phyloP scores from a whole-genome alignment of 2,797 vertebrate genomes.

The Xenentodon cancila region DNA sequence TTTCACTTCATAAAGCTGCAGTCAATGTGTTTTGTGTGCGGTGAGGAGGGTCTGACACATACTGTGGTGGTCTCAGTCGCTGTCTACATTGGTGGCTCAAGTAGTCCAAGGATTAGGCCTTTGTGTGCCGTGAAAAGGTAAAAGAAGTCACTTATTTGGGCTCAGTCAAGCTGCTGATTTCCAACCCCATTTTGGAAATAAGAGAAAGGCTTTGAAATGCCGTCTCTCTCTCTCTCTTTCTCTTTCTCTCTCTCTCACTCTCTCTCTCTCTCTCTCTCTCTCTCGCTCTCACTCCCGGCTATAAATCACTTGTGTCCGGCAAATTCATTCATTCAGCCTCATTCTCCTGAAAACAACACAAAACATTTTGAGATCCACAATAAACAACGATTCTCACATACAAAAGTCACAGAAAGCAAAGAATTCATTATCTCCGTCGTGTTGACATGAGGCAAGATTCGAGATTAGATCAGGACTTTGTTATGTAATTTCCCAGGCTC shows the following conservation, averaged over 20 bases:
- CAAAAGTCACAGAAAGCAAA: slow-evolving; percentile 50
- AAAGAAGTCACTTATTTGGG: slow-evolving; percentile 99
- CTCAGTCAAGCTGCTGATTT: slow-evolving; percentile 97
- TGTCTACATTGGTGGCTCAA: slow-evolving; percentile 95
- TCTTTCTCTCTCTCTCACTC: slow-evolving; percentile 14
- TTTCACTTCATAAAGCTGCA: slow-evolving; percentile 99
- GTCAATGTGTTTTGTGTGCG: slow-evolving; percentile 95
- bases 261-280: slow-evolving; percentile 68
- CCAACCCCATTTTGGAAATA: slow-evolving; percentile 83
- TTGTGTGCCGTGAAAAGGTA: slow-evolving; percentile 95
- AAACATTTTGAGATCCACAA: slow-evolving; percentile 50
- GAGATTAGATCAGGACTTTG: slow-evolving; percentile 58
- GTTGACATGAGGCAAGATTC: slow-evolving; percentile 49
- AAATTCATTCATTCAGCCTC: slow-evolving; percentile 74
- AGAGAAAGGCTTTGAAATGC: slow-evolving; percentile 90
- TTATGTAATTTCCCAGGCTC: slow-evolving; percentile 67
- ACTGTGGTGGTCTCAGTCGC: slow-evolving; percentile 92
- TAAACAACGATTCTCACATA: slow-evolving; percentile 51
- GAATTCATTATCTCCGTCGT: slow-evolving; percentile 50
- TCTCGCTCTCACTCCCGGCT: slow-evolving; percentile 69
- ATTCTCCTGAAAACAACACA: slow-evolving; percentile 63
- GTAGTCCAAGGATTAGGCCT: slow-evolving; percentile 94
- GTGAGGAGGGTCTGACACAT: slow-evolving; percentile 89
- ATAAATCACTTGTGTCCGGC: slow-evolving; percentile 85
- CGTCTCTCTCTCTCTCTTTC: slow-evolving; percentile 72